phyloP scores from a whole-genome alignment of 2,113 vertebrate species.

The Otis tarda region DNA sequence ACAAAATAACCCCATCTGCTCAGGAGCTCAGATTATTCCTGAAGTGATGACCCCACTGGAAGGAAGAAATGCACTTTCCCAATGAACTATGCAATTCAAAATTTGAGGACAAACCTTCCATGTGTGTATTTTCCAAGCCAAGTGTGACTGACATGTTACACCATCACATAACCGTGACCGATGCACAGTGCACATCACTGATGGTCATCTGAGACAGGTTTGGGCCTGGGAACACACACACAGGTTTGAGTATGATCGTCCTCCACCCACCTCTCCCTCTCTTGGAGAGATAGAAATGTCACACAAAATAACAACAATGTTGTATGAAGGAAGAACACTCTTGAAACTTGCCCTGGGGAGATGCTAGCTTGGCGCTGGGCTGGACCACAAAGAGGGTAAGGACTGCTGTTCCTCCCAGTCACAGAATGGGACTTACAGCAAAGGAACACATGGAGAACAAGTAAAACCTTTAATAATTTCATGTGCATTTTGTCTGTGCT shows the following conservation, averaged over 20 bases:
- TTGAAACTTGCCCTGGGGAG: neutral
- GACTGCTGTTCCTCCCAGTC: neutral
- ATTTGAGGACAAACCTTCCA: neutral
- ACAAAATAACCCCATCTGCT: too few relatives aligned
- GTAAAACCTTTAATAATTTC: neutral
- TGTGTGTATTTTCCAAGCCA: neutral
- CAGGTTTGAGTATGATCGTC: neutral
- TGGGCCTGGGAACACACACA: neutral
- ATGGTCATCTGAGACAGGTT: neutral
- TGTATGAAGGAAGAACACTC: neutral
- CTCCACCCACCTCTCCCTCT: neutral
- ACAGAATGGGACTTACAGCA: neutral
- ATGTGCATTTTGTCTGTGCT: accelerated
- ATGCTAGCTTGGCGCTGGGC: neutral
- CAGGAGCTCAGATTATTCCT: neutral
- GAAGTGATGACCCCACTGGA: neutral
- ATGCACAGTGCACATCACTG: neutral
- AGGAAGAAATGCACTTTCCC: neutral
- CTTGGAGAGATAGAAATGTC: neutral
- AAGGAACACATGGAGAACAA: neutral
- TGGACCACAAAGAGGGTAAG: too few relatives aligned
- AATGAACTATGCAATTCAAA: neutral
- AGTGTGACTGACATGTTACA: neutral
- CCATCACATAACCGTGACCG: neutral
- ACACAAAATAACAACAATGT: neutral